Conservation (phyloP, 1,140 invertebrate species). For the Bombus fervidus region DNA sequence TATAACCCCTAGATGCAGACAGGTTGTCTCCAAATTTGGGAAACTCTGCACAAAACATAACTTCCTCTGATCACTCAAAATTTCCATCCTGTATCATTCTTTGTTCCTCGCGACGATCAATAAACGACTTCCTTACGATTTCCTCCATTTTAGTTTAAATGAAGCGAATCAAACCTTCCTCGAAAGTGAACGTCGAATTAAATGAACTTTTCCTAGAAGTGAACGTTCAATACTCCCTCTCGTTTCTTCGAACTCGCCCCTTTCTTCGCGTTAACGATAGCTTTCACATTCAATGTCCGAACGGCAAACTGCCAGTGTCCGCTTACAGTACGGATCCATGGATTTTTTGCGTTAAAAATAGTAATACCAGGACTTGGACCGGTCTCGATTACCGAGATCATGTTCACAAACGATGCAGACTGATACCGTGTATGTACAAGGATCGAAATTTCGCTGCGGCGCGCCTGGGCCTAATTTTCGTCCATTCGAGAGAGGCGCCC, state of each 20-base stretch:
- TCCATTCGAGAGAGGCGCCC: constrained; percentile 29
- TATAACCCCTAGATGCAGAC: neutral
- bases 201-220: neutral
- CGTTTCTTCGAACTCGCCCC: neutral
- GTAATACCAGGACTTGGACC: constrained; percentile 15
- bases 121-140: too few species aligned
- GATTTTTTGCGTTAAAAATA: constrained; percentile 13
- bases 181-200: neutral
- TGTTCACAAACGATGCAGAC: constrained; percentile 3
- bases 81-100: too few species aligned
- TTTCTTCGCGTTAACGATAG: constrained; percentile 12
- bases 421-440: neutral
- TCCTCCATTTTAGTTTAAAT: neutral
- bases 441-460: constrained; percentile 40
- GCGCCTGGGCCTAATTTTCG: constrained; percentile 45
- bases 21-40: neutral
- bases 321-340: constrained; percentile 12
- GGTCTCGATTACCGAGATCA: constrained; percentile 33
- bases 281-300: constrained; percentile 16
- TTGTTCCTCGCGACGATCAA: too few species aligned
- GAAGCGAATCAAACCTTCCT: too few species aligned
- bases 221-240: neutral
- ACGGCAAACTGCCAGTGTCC: constrained; percentile 25
- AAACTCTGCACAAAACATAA: neutral
- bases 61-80: too few species aligned